Conservation (phyloP, 2,113 vertebrate species). For the Lagopus muta region DNA sequence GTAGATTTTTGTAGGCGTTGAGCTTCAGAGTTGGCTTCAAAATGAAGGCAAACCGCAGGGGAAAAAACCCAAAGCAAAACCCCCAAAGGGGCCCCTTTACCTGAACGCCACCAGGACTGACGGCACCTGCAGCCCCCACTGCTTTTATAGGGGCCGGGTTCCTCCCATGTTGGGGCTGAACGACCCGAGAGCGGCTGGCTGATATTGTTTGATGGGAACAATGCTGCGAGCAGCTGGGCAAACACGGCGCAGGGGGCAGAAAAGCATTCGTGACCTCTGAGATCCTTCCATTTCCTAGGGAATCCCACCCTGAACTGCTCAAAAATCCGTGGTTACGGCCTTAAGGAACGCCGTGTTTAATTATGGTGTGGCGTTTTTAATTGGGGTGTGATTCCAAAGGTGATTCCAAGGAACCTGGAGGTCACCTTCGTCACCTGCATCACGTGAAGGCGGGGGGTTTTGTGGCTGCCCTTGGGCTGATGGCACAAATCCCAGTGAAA, state of each 20-base stretch:
- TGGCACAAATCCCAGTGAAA: rapidly evolving
- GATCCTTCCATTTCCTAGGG: no score
- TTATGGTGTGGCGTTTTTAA: background rate
- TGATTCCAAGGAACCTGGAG: background rate
- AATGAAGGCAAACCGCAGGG: background rate
- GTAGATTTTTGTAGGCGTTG: no score
- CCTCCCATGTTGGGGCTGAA: background rate
- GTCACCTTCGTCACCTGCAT: background rate
- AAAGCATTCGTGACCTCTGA: no score
- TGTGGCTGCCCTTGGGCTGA: no score
- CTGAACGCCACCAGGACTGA: rapidly evolving
- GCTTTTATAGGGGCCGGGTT: background rate
- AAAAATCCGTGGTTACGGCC: no score
- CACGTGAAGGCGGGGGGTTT: rapidly evolving
- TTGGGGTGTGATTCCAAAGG: background rate
- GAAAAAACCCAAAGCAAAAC: background rate
- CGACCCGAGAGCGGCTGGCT: background rate
- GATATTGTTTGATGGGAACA: background rate
- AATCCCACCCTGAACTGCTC: no score
- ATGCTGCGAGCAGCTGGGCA: background rate
- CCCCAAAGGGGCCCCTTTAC: background rate
- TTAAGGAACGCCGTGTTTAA: background rate
- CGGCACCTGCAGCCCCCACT: rapidly evolving
- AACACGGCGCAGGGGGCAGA: background rate
- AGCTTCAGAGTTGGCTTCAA: background rate